These are phyloP conservation scores for Ecdyonurus torrentis DNA, from an alignment of 2,888 invertebrate genomes.

Conservation along the genomic window DNA sequence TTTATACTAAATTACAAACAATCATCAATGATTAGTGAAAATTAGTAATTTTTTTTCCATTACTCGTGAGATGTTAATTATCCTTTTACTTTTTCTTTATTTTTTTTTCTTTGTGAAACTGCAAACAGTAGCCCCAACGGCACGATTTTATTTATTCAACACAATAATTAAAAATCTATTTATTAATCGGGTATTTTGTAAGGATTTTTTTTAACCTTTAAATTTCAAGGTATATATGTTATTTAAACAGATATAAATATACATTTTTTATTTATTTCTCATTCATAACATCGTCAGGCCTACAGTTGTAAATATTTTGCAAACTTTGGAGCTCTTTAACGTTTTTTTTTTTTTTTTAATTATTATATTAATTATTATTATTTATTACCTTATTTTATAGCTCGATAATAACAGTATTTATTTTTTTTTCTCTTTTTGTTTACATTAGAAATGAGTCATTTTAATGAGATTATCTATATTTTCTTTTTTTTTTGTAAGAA, in stretches of 20 bases:
- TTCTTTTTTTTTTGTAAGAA: too few species aligned
- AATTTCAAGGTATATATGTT: too few species aligned
- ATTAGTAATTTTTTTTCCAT: too few species aligned
- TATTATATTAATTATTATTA: too few species aligned
- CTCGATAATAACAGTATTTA: not conserved
- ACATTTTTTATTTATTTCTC: too few species aligned
- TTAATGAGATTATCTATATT: not conserved
- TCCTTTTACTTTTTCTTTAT: not conserved
- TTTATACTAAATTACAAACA: not conserved
- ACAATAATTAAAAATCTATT: not conserved
- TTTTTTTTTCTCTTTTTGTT: not conserved
- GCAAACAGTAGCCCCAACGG: not conserved
- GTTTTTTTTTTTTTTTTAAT: too few species aligned
- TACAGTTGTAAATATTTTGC: not conserved
- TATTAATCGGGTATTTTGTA: too few species aligned
- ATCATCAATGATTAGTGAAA: not conserved
- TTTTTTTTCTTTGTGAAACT: not conserved
- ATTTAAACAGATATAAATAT: too few species aligned
- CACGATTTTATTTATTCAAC: not conserved
- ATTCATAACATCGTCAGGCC: not conserved
- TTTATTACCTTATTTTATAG: not conserved
- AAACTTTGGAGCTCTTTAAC: not conserved
- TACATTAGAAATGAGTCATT: not conserved
- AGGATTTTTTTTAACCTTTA: too few species aligned
- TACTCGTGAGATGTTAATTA: not conserved